Evolutionary conservation across 53 echinoderm and acorn worm species (phyloP), one percentile per base, ranked within the genome.

Genomic region (Patiria pectinifera): DNA sequence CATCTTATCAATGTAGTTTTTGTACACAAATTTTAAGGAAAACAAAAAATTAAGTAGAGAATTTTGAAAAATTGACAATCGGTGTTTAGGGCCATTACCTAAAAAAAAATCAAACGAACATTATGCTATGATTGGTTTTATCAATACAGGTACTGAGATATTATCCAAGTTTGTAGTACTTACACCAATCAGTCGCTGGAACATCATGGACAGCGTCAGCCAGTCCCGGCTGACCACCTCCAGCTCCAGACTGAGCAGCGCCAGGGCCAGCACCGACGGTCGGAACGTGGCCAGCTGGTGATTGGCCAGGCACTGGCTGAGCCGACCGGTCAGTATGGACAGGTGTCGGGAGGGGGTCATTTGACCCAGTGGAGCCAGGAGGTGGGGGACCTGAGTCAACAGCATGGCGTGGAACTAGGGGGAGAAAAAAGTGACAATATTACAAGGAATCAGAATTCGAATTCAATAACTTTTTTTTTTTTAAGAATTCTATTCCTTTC

Each of bases 271-370:
- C 13, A 92, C 94, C 53, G 97, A 99, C 35, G 97, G 96, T 26
- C 93, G 92, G 92, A 94, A 94, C 14, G 94, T 91, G 23, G 93
- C 96, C 92, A 99, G 89, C 94, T 93, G 80, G 74, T 95, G 95
- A 69, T 91, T 93, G 83, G 93, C 93, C 76, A 97, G 35, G 86
- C 95, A 95, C 84, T 95, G 96, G 78, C 92, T 91, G 61, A 97
- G 91, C 53, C 97, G 99, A n/a, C 93, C 91, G 23, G 97, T 99
- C 93, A 99, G 85, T 89, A 97, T 95, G 90, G 94, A 91, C 49
- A 97, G 96, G 84, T 99, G 97, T 53, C 97, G 96, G 14, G 99
- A 94, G 83, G 99, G 97, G 44, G 96, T 97, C 97, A 99, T 97
- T 82, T 99, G 95, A 63, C 94, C 96, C 85, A 99, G 89, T 60